Percentiles rank a stretch among this genome's conserved stretches.
These are phyloP conservation scores for Heliocidaris erythrogramma DNA, from an alignment of 35 echinoderm and acorn worm genomes.

Conservation along the genomic window DNA sequence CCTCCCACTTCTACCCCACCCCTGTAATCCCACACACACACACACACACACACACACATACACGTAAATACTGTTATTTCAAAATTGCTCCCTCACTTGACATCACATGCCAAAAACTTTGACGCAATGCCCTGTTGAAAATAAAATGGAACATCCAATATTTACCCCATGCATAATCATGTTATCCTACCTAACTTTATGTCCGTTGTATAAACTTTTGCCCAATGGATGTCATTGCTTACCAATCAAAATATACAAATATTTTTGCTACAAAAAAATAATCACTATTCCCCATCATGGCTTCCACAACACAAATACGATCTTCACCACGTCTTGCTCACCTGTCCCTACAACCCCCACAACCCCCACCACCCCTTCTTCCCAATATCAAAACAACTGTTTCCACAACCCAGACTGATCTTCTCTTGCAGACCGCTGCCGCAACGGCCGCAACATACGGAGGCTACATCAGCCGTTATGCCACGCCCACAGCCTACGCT, in stretches of 20 bases:
- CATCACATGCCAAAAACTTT: background rate
- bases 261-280: background rate
- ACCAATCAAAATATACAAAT: background rate
- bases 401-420: constrained; percentile 80
- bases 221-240: background rate
- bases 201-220: background rate
- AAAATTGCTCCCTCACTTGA: background rate
- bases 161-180: background rate
- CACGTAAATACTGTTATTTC: background rate
- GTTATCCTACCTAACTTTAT: background rate
- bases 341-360: background rate
- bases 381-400: background rate
- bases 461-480: constrained; percentile 95
- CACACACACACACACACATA: background rate
- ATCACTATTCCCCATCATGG: background rate
- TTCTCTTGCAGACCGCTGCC: constrained; percentile 95
- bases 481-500: constrained; percentile 86
- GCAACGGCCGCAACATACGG: constrained; percentile 83
- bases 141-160: background rate
- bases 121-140: background rate
- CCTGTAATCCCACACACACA: background rate
- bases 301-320: background rate
- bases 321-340: background rate
- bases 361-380: background rate
- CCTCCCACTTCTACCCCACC: background rate